phyloP scores from a whole-genome alignment of 2,113 vertebrate genomes.

The Hipposideros armiger region DNA sequence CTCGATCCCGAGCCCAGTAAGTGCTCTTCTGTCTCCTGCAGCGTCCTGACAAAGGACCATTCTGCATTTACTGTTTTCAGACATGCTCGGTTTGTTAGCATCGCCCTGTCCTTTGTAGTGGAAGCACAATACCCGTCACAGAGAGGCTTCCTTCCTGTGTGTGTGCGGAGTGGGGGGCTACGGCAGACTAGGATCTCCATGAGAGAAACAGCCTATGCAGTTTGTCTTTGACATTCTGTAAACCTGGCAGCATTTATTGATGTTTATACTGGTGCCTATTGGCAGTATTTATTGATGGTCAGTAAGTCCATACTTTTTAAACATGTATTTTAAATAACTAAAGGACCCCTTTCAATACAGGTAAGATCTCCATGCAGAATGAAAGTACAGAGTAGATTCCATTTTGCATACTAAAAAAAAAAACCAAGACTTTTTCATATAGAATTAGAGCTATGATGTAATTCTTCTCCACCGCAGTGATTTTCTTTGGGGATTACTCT shows the following conservation, averaged over 20 bases:
- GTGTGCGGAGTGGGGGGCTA: rapidly evolving
- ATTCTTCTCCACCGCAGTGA: not conserved
- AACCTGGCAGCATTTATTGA: not conserved
- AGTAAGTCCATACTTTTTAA: not conserved
- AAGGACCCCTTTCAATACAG: not conserved
- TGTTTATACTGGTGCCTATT: not conserved
- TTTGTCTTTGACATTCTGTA: not conserved
- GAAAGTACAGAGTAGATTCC: not conserved
- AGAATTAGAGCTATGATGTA: not conserved
- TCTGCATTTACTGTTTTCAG: not conserved
- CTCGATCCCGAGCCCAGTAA: slow-evolving; percentile 95
- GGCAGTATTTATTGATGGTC: not conserved
- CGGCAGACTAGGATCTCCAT: not conserved
- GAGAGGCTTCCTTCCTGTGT: rapidly evolving
- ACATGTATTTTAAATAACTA: not conserved
- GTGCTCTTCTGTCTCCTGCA: slow-evolving; percentile 43
- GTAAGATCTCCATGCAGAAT: not conserved
- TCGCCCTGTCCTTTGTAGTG: not conserved
- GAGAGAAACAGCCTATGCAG: not conserved
- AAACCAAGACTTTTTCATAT: not conserved
- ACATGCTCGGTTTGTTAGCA: not conserved
- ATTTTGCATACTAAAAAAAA: not conserved
- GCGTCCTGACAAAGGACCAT: not conserved
- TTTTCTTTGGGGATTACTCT: not conserved
- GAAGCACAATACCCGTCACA: rapidly evolving